phyloP scores from a whole-genome alignment of 2,797 vertebrate genomes.

The Rhyacichthys aspro region DNA sequence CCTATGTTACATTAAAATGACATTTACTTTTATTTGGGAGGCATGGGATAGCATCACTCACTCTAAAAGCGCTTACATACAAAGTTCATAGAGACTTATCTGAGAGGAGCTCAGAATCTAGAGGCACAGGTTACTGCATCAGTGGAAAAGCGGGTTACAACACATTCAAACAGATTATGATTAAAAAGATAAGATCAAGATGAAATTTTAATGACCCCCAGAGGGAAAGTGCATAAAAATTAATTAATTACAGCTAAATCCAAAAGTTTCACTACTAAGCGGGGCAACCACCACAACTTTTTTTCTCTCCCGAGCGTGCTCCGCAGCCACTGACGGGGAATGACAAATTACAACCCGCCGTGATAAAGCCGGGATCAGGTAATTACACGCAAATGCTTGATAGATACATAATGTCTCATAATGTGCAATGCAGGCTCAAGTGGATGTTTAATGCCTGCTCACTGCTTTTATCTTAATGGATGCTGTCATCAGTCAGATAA shows the following conservation, averaged over 20 bases:
- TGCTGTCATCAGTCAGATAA: conserved; percentile 11
- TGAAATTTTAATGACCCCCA: conserved; percentile 69
- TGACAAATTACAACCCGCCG: neutral
- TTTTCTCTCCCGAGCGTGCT: conserved; percentile 8
- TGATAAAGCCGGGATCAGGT: neutral
- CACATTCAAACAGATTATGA: conserved; percentile 61
- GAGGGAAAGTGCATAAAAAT: conserved; percentile 57
- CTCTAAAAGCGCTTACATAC: too few species aligned
- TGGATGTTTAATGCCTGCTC: conserved; percentile 35
- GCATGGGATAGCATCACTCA: neutral
- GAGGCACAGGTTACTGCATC: conserved; percentile 51
- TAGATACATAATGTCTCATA: conserved; percentile 37
- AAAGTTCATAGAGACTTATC: too few species aligned
- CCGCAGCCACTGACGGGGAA: conserved; percentile 8
- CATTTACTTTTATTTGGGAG: conserved; percentile 1
- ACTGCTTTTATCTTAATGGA: conserved; percentile 28
- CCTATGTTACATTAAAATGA: too few species aligned
- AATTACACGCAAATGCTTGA: conserved; percentile 46
- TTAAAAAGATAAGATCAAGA: conserved; percentile 66
- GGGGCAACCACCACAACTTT: conserved; percentile 16
- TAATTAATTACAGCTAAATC: conserved; percentile 52
- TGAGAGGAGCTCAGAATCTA: neutral
- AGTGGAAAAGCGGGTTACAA: conserved; percentile 63
- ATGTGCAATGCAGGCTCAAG: conserved; percentile 37
- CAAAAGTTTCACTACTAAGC: conserved; percentile 32